Base-by-base conservation (phyloP, 2,113 vertebrate species). In the Natator depressus region DNA sequence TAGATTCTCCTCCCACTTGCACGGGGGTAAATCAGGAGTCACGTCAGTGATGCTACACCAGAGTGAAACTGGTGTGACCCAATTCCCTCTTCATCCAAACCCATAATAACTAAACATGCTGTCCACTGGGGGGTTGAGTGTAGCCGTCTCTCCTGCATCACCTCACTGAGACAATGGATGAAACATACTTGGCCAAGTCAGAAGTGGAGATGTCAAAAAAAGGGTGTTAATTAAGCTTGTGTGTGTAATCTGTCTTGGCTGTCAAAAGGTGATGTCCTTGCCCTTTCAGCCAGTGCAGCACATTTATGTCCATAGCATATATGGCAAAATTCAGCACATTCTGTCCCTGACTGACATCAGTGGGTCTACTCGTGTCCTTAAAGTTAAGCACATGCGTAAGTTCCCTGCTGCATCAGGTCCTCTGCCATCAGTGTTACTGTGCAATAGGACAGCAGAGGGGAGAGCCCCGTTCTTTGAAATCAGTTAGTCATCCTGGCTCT, bases 41-140 rank as follows among this genome's bases (percentile, higher is more conserved):
- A n/a, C 29, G 83, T 1, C 35, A 47, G 11, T 53, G 42, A 8
- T 85, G 9, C 3, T 53, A 38, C 1, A 79, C 8, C 8, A 47
- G 42, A 53, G 8, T 0, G 6, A 82, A 84, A 6, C 49, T 24
- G 80, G 24, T 38, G 3, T 90, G 65, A 20, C 17, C 35, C 35
- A 69, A 69, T 59, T 85, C 6, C 9, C 62, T 57, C 1, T 65
- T 84, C 3, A 10, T 57, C 47, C 35, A 91, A 86, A 19, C 8
- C 72, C 1, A 0, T 78, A n/a, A 54, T 8, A 4, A 55, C 6
- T 0, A 9, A 69, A 69, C 19, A 0, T 3, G 5, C 2, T 87
- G 22, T 35, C 49, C 46, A 69, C 62, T 16, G 42, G 4, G 6
- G 8, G 0, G 46, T 81, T 79, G 8, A 78, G 90, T 11, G 2